Evolutionary conservation across 2,888 invertebrate genomes (phyloP), one percentile per base, ranked within the genome.

Genomic region (Sinohyriopsis cumingii): DNA sequence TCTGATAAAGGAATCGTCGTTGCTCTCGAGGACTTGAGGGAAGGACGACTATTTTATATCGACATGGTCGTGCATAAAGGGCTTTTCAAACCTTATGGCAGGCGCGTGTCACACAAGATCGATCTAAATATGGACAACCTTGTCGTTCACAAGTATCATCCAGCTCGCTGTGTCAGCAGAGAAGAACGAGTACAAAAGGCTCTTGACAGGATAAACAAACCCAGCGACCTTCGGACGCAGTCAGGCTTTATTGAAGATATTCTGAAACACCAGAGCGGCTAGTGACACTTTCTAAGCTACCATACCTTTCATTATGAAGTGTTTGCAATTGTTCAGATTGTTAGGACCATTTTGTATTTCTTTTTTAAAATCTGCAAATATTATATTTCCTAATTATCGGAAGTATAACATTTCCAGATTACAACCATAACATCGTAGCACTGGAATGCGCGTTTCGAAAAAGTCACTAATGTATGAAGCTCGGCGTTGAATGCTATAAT

Each of bases 71-170:
- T 63, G 5, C 61, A 63, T 33, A 33, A 24, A 1, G 5, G 19
- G 2, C 19, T n/a, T 2, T 53, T 56, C 45, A 45, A 45, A 15
- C 45, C 45, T 15, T 22, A 28, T 53, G 5, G 22, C 25, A 54
- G 54, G n/a, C 19, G 20, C 25, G 54, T 25, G n/a, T 59, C n/a
- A 53, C 59, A 59, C 54, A 18, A 2, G 9, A 45, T 68, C 19
- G 68, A 68, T 53, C 25, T 68, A 24, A 59, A 63, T 33, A 63
- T 25, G 33, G 59, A 68, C 28, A 20, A 55, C n/a, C 12, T 68
- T 22, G 33, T 12, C 5, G 62, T 68, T 56, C 53, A 53, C 12
- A 18, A 28, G 7, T 68, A 63, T 54, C 63, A 68, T 33, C 68
- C 63, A 5, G 68, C 63, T 12, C 59, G 19, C 25, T 68, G 68